Conservation (phyloP, 2,888 invertebrate species). For the Plutella xylostella region DNA sequence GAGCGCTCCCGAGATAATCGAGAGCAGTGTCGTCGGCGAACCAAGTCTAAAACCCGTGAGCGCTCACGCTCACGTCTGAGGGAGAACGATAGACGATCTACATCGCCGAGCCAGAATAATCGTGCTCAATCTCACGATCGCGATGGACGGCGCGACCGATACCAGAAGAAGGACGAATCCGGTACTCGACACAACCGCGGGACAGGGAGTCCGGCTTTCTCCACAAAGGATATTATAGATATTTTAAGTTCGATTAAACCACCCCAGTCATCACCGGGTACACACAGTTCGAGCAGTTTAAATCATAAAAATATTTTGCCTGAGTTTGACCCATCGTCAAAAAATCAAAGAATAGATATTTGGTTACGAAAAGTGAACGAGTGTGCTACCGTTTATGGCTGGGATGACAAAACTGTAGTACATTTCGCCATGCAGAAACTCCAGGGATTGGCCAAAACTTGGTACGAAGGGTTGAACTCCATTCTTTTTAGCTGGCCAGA, state of each 20-base stretch:
- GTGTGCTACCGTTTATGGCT: slow-evolving; percentile 17
- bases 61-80: background rate
- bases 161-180: too few relatives aligned
- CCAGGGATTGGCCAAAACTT: slow-evolving; percentile 19
- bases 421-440: slow-evolving; percentile 22
- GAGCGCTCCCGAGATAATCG: background rate
- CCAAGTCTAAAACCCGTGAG: background rate
- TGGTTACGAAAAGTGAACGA: slow-evolving; percentile 12
- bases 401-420: slow-evolving; percentile 15
- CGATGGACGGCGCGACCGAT: background rate
- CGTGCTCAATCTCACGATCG: background rate
- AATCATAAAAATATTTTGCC: slow-evolving; percentile 9
- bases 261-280: slow-evolving; percentile 1
- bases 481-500: slow-evolving; percentile 16
- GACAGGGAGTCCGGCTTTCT: slow-evolving; percentile 12
- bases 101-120: background rate
- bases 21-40: background rate
- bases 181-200: too few relatives aligned
- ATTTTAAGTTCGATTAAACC: slow-evolving; percentile 12
- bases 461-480: slow-evolving; percentile 17
- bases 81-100: background rate
- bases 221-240: slow-evolving; percentile 8
- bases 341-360: slow-evolving; percentile 9
- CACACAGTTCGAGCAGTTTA: background rate
- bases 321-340: slow-evolving; percentile 7